These are phyloP conservation scores for Tenebrio molitor DNA, from an alignment of 1,140 invertebrate species.

Conservation along the genomic window DNA sequence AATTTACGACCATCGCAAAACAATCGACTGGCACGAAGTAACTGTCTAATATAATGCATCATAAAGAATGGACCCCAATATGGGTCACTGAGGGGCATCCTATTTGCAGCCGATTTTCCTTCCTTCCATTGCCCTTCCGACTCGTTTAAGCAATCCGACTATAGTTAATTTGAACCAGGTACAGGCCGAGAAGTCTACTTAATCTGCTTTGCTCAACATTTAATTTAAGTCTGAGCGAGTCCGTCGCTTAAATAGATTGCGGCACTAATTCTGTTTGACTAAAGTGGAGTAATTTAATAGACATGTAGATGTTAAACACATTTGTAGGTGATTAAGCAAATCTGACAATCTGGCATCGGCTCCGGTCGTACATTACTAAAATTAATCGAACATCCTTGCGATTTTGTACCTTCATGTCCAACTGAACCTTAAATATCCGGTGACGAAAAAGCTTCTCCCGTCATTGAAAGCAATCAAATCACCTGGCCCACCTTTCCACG, in stretches of 20 bases:
- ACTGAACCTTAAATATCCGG: conserved; percentile 10
- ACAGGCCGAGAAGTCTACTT: too few species aligned
- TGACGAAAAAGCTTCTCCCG: not conserved
- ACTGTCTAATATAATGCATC: too few species aligned
- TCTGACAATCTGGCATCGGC: conserved; percentile 36
- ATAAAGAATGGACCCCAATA: too few species aligned
- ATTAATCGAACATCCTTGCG: conserved; percentile 10
- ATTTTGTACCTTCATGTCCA: not conserved
- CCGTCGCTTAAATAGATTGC: conserved; percentile 41
- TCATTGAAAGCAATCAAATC: not conserved
- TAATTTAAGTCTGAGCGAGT: not conserved
- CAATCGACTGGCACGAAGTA: too few species aligned
- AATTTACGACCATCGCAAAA: too few species aligned
- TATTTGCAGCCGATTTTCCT: too few species aligned
- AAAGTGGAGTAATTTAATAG: conserved; percentile 39
- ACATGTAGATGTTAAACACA: conserved; percentile 41
- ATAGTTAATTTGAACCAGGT: too few species aligned
- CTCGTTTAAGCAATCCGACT: too few species aligned
- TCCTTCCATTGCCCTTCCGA: too few species aligned
- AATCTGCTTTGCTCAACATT: too few species aligned
- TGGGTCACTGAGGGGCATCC: too few species aligned
- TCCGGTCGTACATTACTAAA: conserved; percentile 24
- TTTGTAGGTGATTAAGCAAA: conserved; percentile 47
- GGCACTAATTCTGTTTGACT: conserved; percentile 40
- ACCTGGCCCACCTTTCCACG: conserved; percentile 29